Evolutionary conservation across 1,140 invertebrate species (phyloP), one percentile per base, ranked within the genome.

Genomic region (Eulimnadia texana): DNA sequence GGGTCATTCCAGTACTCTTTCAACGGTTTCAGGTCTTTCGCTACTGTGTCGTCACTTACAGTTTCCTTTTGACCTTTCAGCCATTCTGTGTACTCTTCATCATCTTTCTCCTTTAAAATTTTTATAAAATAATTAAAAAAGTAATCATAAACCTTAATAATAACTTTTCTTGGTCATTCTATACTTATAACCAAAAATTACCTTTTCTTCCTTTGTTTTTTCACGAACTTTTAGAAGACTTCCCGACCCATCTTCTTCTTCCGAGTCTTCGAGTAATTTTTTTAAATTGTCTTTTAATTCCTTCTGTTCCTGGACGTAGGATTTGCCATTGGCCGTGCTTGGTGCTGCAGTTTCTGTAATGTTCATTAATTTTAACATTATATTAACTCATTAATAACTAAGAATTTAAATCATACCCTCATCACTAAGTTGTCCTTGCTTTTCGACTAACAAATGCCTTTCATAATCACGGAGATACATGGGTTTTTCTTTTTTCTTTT

Each of bases 1-100:
- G 86, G 84, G 73, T 87, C 79, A 27, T 76, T 84, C 93, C 93
- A 97, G 72, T 84, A 87, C 42, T 90, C 81, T 64, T 86, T 85
- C 28, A 97, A 71, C 16, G 83, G 81, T 68, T 84, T 82, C 65
- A 90, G 73, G 57, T 84, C 81, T 50, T 72, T 68, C 69, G 82
- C 74, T 56, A 81, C 77, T 49, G 82, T 75, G 27, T 82, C 75
- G 63, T 83, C 76, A 61, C 82, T 73, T 1, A 90, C 69, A 67
- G 84, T 74, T 6, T 79, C 74, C 61, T 81, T 76, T 72, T 89
- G 79, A 3, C 90, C 91, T 68, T 83, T 84, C 6, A 96, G 70
- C 84, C 87, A 97, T 64, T 86, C 79, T 65, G 82, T 79, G 70
- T 90, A 88, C 63, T 86, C 85, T 29, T 74, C 76, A 59, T 87